Conservation (phyloP, 2,888 invertebrate genomes). For the Maniola hyperantus region DNA sequence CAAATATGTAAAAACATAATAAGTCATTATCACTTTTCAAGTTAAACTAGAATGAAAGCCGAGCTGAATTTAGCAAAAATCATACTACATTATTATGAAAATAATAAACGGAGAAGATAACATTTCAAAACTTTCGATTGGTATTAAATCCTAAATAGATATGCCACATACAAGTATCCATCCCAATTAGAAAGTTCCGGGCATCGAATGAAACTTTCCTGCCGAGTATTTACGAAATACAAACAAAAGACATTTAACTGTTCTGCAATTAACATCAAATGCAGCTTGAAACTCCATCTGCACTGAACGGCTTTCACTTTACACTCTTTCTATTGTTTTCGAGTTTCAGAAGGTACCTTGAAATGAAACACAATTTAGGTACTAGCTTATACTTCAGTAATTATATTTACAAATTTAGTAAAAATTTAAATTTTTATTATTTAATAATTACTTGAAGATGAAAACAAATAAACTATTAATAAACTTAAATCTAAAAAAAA, state of each 20-base stretch:
- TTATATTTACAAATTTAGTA: background rate
- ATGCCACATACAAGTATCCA: constrained; percentile 27
- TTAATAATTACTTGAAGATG: too few species aligned
- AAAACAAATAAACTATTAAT: too few species aligned
- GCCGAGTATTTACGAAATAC: constrained; percentile 43
- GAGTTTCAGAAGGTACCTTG: constrained; percentile 12
- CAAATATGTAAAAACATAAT: too few species aligned
- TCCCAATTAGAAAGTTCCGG: constrained; percentile 35
- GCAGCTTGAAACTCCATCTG: constrained; percentile 42
- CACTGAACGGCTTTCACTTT: constrained; percentile 30
- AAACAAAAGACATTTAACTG: constrained; percentile 48
- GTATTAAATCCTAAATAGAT: constrained; percentile 10
- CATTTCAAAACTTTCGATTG: constrained; percentile 7
- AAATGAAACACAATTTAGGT: background rate
- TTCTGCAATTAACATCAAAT: constrained; percentile 51
- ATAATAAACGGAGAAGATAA: background rate
- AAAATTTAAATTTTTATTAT: too few species aligned
- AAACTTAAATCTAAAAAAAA: too few species aligned
- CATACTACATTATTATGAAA: background rate
- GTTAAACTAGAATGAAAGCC: too few species aligned
- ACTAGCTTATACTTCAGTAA: background rate
- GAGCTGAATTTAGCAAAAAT: too few species aligned
- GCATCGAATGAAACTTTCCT: constrained; percentile 33
- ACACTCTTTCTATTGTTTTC: constrained; percentile 21
- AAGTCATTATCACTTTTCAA: too few species aligned